These are phyloP conservation scores for Callipepla californica DNA, from an alignment of 2,113 vertebrate genomes.

Conservation along the genomic window DNA sequence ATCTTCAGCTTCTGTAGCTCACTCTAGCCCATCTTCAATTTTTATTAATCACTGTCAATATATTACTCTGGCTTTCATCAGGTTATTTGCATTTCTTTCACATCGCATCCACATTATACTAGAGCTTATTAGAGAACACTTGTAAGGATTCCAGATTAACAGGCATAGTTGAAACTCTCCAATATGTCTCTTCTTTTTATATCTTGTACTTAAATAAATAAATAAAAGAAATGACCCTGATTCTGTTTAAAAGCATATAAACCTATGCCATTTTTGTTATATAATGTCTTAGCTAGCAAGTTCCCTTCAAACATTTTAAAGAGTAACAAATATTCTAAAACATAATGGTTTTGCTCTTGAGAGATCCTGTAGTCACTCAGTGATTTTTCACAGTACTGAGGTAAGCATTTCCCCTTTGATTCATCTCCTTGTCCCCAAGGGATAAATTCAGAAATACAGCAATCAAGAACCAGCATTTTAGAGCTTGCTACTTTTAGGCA, in stretches of 20 bases:
- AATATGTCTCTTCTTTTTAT: not conserved
- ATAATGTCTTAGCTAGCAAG: not conserved
- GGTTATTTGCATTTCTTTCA: slow-evolving; percentile 21
- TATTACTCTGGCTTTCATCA: not conserved
- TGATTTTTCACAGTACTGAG: not conserved
- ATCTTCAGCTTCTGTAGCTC: not conserved
- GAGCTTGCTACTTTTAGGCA: not conserved
- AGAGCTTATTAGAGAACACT: not conserved
- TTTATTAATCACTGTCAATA: slow-evolving; percentile 38
- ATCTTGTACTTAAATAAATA: not conserved
- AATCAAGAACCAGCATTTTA: not conserved
- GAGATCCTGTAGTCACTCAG: not conserved
- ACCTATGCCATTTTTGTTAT: not conserved
- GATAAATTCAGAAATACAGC: not conserved
- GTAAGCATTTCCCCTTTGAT: not conserved
- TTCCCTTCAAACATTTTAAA: not conserved
- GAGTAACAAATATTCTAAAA: not conserved
- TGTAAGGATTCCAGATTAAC: slow-evolving; percentile 16
- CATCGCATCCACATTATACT: not conserved
- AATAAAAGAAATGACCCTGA: not conserved
- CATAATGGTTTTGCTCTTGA: not conserved
- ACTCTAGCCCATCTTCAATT: not conserved
- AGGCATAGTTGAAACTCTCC: not conserved
- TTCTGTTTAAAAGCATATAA: slow-evolving; percentile 26
- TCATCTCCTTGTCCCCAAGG: not conserved